Evolutionary conservation across 92 coral and sea anemone genomes (phyloP).

Genomic region (Palythoa heliodiscus): DNA sequence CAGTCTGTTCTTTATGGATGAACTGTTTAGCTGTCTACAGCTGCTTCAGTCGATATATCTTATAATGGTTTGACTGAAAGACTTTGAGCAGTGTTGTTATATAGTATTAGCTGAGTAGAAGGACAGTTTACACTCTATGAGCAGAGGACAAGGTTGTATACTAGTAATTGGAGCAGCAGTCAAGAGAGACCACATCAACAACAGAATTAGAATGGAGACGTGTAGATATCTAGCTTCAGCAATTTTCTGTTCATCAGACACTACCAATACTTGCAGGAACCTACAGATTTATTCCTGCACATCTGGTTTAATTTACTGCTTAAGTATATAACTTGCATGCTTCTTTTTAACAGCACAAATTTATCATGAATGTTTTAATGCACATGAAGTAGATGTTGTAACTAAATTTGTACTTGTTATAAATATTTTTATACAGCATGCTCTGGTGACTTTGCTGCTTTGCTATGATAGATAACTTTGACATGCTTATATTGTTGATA

Average conservation of each 20-base stretch:
- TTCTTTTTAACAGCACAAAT: not conserved
- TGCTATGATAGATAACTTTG: conserved; percentile 2
- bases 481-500: conserved; percentile 2
- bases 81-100: not conserved
- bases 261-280: not conserved
- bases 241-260: not conserved
- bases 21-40: not conserved
- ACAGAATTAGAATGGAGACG: not conserved
- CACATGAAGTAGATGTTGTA: not conserved
- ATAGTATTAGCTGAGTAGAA: not conserved
- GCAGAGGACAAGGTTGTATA: not conserved
- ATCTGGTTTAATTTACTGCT: not conserved
- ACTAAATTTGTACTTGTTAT: conserved; percentile 20
- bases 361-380: not conserved
- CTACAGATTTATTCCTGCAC: not conserved
- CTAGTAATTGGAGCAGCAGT: not conserved
- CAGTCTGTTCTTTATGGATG: not conserved
- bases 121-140: not conserved
- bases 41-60: not conserved
- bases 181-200: not conserved
- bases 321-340: not conserved
- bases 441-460: not conserved
- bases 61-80: not conserved
- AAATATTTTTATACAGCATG: conserved; percentile 10
- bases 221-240: not conserved